Evolutionary conservation across 2,888 invertebrate genomes (phyloP), one percentile per base, ranked within the genome.

Genomic region (Apotomis betuletana): DNA sequence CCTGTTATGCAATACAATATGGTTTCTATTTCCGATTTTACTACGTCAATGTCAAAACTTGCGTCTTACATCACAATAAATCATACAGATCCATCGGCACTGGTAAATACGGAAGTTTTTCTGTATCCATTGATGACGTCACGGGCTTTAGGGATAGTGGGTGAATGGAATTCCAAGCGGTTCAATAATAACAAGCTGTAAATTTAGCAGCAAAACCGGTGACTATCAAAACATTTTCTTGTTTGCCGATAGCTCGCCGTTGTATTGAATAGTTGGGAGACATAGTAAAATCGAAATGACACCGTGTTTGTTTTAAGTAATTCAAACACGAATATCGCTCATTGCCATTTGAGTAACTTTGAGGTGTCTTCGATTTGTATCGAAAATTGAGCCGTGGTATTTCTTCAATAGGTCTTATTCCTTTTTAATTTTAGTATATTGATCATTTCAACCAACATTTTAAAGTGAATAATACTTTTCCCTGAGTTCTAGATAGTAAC

Each of bases 61-160:
- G 62, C 62, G 62, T 60, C 41, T 15, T 62, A 13, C 51, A 52
- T 38, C 27, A n/a, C 62, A 9, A 63, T 63, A 63, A 63, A 63
- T 52, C 62, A 63, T 52, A 51, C 51, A n/a, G 36, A 63, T 63
- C 62, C 36, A 63, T 63, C 62, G 8, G 1, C 62, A 62, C n/a
- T 12, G n/a, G 27, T 27, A 49, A n/a, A 51, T 62, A 51, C 36
- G 12, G 61, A 61, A 49, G 27, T 52, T 63, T 63, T 63, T 51
- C 38, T n/a, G n/a, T n/a, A 60, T 60, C 44, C 6, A 13, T 13
- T 5, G 9, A 44, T 60, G 59, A 44, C 44, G 44, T 41, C 41
- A 41, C 41, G 6, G 6, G 41, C 1, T 41, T 41, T 41, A 6
- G 41, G 41, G 6, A 41, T 58, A 41, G 41, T 6, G n/a, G 38